Evolutionary conservation across 2,888 invertebrate species (phyloP).

Genomic region (Eupithecia centaureata): DNA sequence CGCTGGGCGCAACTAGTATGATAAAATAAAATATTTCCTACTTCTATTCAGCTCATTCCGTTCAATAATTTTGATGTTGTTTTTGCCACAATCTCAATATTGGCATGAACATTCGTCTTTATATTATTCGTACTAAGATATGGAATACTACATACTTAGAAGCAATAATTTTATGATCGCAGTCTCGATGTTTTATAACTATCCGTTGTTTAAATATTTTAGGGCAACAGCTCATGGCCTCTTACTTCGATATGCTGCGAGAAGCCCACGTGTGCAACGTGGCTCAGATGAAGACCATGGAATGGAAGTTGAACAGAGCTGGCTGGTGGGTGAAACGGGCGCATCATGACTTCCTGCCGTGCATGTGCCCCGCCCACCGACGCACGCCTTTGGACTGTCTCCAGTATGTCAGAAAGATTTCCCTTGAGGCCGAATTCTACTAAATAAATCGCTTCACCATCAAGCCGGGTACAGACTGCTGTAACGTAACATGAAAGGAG

Average conservation of each 20-base stretch:
- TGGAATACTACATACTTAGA: too few species aligned
- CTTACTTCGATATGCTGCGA: constrained; percentile 70
- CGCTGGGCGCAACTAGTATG: too few species aligned
- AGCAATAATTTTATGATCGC: too few species aligned
- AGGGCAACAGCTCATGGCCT: constrained; percentile 81
- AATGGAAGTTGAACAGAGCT: constrained; percentile 75
- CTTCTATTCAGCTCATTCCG: neutral
- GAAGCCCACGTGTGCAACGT: constrained; percentile 63
- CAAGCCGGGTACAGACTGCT: too few species aligned
- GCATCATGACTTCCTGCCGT: constrained; percentile 65
- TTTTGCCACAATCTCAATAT: neutral
- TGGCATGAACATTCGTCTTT: too few species aligned
- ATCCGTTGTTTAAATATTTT: constrained; percentile 3
- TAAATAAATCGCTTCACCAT: too few species aligned
- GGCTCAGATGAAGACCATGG: constrained; percentile 70
- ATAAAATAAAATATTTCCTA: too few species aligned
- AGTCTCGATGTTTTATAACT: neutral
- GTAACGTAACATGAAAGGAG: too few species aligned
- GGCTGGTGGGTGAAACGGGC: constrained; percentile 72
- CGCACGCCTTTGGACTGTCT: constrained; percentile 71
- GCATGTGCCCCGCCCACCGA: constrained; percentile 65
- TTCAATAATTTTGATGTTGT: neutral
- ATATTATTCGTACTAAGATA: too few species aligned
- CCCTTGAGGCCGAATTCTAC: too few species aligned
- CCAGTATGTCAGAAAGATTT: constrained; percentile 61